Base-by-base conservation (phyloP, 2,113 vertebrate species). In the Progne subis region DNA sequence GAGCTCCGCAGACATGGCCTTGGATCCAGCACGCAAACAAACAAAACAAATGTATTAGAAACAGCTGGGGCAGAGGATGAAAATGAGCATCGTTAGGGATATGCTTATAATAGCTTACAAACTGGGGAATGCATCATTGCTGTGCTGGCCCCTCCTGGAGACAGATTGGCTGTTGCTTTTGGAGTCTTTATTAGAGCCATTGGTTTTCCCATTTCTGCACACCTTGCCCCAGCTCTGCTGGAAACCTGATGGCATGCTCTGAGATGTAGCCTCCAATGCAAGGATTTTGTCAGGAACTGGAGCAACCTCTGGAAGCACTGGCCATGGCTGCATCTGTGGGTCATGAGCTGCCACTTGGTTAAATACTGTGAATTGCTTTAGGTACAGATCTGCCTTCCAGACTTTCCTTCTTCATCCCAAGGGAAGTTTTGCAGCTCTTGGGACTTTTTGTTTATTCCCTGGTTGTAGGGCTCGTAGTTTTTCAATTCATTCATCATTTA, bases 1-100 rank as follows among this genome's bases (percentile, higher is more conserved):
- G 77, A 92, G 39, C 72, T 72, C 16, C 77, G 60, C 60, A 94
- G 78, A 72, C 78, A 67, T 28, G 79, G 82, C 69, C 76, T 91
- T 3, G 9, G 89, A 84, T 92, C 77, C 91, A 90, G 87, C 82
- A 86, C 0, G 1, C 81, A 95, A 95, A 90, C 46, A 95, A 93
- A 82, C 81, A 92, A 91, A 96, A 43, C n/a, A 69, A 95, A 76
- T 90, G 26, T 71, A 96, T 96, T 94, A 86, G 93, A 95, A 96
- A 94, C 96, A 97, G 78, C 92, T 97, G 94, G 86, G 29, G 47
- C 80, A 80, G 32, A 82, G 86, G 47, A 95, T 75, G 76, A 88
- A 94, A 95, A 86, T 69, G n/a, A 88, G 63, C 80, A 86, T 94
- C 91, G 68, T 71, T 90, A 71, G 39, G 83, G 41, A 25, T 82